A percentile compares a stretch with the other conserved stretches of the same genome.
phyloP scores from a whole-genome alignment of 2,113 vertebrate species.

The Aramus guarauna region DNA sequence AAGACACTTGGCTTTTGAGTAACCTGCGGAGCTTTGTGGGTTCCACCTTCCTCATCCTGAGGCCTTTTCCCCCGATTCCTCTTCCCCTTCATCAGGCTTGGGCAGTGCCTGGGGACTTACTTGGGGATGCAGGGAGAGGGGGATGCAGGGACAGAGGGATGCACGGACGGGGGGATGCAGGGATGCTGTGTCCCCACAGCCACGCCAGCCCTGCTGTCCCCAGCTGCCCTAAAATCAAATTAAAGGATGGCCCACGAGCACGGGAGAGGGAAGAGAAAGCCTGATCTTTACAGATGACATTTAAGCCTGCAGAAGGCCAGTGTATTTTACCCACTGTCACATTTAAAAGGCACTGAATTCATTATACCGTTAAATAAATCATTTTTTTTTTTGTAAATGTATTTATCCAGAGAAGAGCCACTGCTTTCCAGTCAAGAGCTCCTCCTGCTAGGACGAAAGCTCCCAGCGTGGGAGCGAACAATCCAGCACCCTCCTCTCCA shows the following conservation, averaged over 20 bases:
- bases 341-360: conserved; percentile 55
- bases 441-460: not conserved
- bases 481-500: not conserved
- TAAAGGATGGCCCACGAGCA: accelerated
- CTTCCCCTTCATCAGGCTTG: accelerated
- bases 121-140: too few species aligned
- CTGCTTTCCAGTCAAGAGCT: not conserved
- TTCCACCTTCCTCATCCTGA: not conserved
- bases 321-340: conserved; percentile 45
- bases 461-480: accelerated
- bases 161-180: too few species aligned
- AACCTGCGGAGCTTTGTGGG: not conserved
- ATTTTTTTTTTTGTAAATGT: not conserved
- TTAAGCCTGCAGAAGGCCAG: conserved; percentile 21
- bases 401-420: not conserved
- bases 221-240: not conserved
- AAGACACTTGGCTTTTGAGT: not conserved
- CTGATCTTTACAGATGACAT: conserved; percentile 54
- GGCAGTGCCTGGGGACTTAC: not conserved
- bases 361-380: conserved; percentile 22
- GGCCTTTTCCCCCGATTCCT: not conserved
- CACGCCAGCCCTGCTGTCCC: not conserved
- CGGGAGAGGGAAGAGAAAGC: not conserved
- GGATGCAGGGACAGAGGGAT: not conserved
- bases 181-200: not conserved